A percentile compares a stretch with the other conserved stretches of the same genome.
phyloP scores from a whole-genome alignment of 2,797 vertebrate genomes.

The Chromobotia macracanthus region DNA sequence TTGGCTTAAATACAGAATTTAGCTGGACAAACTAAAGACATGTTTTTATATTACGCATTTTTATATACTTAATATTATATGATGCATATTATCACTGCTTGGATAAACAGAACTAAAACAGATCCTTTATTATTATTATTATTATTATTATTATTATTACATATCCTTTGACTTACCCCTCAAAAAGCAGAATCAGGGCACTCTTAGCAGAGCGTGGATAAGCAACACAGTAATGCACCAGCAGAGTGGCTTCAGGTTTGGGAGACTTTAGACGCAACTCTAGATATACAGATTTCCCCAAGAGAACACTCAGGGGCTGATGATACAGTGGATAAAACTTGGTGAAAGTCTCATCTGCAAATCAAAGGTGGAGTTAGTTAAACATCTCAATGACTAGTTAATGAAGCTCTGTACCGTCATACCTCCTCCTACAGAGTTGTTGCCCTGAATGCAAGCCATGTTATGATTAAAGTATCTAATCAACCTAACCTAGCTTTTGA shows the following conservation, averaged over 20 bases:
- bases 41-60: too few relatives aligned
- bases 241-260: constrained; percentile 62
- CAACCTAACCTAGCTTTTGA: not conserved
- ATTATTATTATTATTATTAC: too few relatives aligned
- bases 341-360: constrained; percentile 66
- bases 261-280: constrained; percentile 67
- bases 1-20: too few relatives aligned
- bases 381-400: not conserved
- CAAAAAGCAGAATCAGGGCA: constrained; percentile 73
- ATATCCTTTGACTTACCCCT: too few relatives aligned
- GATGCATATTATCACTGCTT: too few relatives aligned
- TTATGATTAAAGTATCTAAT: too few relatives aligned
- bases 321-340: constrained; percentile 62
- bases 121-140: not conserved
- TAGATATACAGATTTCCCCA: constrained; percentile 72
- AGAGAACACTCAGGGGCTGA: constrained; percentile 66
- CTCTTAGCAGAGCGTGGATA: constrained; percentile 74
- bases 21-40: too few relatives aligned
- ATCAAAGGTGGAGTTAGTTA: not conserved
- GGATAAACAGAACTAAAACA: too few relatives aligned
- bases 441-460: not conserved
- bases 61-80: too few relatives aligned
- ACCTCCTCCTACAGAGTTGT: not conserved
- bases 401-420: not conserved
- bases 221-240: constrained; percentile 79